phyloP scores from a whole-genome alignment of 2,797 vertebrate species.

The Smutsia gigantea region DNA sequence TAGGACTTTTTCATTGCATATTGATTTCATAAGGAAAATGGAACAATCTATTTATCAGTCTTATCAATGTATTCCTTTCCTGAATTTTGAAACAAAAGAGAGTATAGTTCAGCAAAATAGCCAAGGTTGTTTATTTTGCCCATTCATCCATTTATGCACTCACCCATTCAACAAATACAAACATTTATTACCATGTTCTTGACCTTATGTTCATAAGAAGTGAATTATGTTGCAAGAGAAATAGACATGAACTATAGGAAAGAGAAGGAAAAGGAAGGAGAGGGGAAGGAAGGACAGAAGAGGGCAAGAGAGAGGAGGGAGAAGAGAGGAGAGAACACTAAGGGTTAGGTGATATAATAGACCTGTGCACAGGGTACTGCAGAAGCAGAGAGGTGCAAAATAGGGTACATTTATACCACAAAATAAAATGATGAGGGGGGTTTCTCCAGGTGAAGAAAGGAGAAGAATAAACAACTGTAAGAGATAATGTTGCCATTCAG shows the following conservation, averaged over 20 bases:
- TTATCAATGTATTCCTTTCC: neutral
- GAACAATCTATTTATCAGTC: neutral
- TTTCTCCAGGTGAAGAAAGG: neutral
- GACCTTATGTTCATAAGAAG: neutral
- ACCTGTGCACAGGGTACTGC: no score
- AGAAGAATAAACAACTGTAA: neutral
- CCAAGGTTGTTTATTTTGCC: neutral
- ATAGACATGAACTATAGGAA: rapidly evolving
- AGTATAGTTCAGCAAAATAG: neutral
- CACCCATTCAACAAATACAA: neutral
- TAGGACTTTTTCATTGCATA: neutral
- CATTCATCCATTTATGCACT: neutral
- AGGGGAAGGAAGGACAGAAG: rapidly evolving
- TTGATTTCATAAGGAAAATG: neutral
- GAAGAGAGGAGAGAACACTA: neutral
- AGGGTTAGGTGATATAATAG: neutral
- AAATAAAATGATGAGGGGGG: neutral
- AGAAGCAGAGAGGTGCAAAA: neutral
- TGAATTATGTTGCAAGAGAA: neutral
- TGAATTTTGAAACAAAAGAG: neutral
- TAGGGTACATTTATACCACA: no score
- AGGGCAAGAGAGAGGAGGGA: rapidly evolving
- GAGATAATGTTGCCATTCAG: neutral
- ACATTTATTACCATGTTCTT: neutral
- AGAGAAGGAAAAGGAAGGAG: neutral